These are phyloP conservation scores for Anoura caudifer DNA, from an alignment of 2,113 vertebrate genomes.

Conservation along the genomic window DNA sequence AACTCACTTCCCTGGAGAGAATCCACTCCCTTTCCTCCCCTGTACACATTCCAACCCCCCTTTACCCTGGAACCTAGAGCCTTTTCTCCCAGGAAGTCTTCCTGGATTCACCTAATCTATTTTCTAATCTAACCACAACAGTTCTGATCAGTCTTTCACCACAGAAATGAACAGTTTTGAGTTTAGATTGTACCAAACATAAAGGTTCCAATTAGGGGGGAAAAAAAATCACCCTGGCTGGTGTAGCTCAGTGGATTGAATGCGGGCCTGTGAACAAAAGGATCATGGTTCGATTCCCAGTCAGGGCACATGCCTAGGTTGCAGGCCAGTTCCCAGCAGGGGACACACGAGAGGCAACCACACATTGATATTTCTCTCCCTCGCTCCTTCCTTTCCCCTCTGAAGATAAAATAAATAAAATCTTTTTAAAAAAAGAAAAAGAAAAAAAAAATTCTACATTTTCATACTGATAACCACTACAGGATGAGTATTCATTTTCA, in stretches of 20 bases:
- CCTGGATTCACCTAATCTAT: background rate
- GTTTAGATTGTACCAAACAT: background rate
- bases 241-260: no score
- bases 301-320: no score
- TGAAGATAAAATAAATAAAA: no score
- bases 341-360: no score
- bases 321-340: no score
- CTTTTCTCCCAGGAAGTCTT: constrained; percentile 19
- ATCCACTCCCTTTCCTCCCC: background rate
- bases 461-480: background rate
- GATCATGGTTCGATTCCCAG: no score
- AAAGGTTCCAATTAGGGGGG: background rate
- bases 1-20: background rate
- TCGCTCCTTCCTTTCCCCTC: no score
- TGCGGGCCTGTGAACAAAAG: no score
- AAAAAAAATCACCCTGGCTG: no score
- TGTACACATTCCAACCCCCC: background rate
- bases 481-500: background rate
- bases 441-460: background rate
- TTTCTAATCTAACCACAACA: constrained; percentile 15
- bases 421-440: no score
- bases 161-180: constrained; percentile 7
- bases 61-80: background rate
- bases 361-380: no score
- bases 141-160: constrained; percentile 24